Evolutionary conservation across 1,140 invertebrate genomes (phyloP).

Genomic region (Plectus sambesii): DNA sequence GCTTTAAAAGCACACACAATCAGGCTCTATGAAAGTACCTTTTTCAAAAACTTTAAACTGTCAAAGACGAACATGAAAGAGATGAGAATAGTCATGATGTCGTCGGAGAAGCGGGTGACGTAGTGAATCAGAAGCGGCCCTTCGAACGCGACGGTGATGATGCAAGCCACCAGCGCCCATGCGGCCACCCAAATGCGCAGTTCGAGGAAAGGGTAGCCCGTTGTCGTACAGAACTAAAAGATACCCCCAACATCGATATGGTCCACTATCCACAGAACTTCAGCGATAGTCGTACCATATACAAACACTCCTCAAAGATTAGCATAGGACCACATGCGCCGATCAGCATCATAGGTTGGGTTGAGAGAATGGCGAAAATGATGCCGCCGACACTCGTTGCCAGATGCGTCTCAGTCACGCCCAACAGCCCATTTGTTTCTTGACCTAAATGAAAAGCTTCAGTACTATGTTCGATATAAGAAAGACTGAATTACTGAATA

Average conservation of each 20-base stretch:
- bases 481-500: conserved; percentile 34
- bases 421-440: conserved; percentile 74
- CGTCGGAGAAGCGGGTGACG: conserved; percentile 84
- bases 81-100: conserved; percentile 86
- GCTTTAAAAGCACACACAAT: neutral
- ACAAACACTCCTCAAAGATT: conserved; percentile 77
- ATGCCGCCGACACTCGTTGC: conserved; percentile 85
- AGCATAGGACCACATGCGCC: conserved; percentile 80
- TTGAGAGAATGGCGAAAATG: conserved; percentile 83
- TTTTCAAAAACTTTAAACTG: conserved; percentile 53
- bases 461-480: too few relatives aligned
- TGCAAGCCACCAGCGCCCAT: conserved; percentile 72
- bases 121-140: conserved; percentile 76
- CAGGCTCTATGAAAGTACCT: neutral
- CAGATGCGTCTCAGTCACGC: conserved; percentile 86
- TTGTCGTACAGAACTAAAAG: conserved; percentile 63
- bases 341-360: conserved; percentile 86
- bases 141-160: conserved; percentile 69
- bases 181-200: conserved; percentile 74
- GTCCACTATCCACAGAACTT: conserved; percentile 23
- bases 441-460: conserved; percentile 56
- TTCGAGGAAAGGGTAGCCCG: conserved; percentile 67
- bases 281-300: conserved; percentile 48
- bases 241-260: neutral
- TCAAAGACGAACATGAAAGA: conserved; percentile 82